Percentiles rank a stretch among this genome's conserved stretches.
These are phyloP conservation scores for Brachionus asplanchnoidis DNA, from an alignment of 1,140 invertebrate species.

Conservation along the genomic window DNA sequence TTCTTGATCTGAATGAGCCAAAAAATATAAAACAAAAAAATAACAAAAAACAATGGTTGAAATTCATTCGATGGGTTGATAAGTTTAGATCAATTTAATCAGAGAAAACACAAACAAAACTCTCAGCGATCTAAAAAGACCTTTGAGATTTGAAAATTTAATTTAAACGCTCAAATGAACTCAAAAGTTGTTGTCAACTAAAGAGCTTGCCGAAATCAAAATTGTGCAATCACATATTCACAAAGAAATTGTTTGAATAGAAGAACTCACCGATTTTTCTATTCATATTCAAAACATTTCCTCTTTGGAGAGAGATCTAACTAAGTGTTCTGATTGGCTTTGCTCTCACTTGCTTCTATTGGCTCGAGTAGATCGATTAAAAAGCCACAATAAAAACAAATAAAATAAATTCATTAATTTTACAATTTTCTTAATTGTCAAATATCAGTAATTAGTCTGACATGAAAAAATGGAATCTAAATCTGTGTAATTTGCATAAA, in stretches of 20 bases:
- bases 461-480: slow-evolving; percentile 2
- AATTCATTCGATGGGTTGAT: not conserved
- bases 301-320: not conserved
- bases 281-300: slow-evolving; percentile 4
- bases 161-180: slow-evolving; percentile 31
- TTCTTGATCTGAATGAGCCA: no score
- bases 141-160: slow-evolving; percentile 22
- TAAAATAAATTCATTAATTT: not conserved
- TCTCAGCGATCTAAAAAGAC: not conserved
- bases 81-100: not conserved
- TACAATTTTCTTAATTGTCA: not conserved
- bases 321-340: not conserved
- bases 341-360: not conserved
- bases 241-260: not conserved
- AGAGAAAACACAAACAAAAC: not conserved
- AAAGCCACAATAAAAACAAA: not conserved
- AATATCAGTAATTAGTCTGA: not conserved
- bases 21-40: no score
- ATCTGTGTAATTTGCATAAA: not conserved
- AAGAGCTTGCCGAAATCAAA: not conserved
- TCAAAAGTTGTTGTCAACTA: not conserved
- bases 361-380: not conserved
- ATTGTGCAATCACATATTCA: not conserved
- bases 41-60: no score
- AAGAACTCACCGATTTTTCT: not conserved